Base-by-base conservation (phyloP, 2,888 invertebrate genomes). In the Pemphredon lugubris region DNA sequence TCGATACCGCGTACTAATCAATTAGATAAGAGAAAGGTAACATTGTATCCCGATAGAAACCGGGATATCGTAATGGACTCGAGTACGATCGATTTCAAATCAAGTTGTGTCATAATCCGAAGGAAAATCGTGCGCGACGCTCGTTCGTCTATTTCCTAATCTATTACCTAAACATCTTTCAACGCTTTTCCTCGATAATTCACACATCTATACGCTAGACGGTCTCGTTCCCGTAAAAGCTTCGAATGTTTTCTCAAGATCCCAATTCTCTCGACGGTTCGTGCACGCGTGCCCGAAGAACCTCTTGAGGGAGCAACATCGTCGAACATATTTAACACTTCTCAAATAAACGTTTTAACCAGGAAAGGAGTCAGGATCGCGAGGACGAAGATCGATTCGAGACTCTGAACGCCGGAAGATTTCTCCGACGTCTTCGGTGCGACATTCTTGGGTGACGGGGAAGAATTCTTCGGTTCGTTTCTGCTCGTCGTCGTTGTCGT, bases 321-420 rank as follows among this genome's bases (percentile, higher is more conserved):
- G 11, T 32, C 2, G 7, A n/a, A 4, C 21, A n/a, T 16, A 4
- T 30, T 18, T 13, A n/a, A n/a, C n/a, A 3, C 7, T 9, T 3
- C 9, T 76, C 70, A 78, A 3, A 78, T n/a, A 16, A 65, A 42
- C 23, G 47, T 42, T 51, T 55, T 54, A 14, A n/a, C 20, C 7
- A 70, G 14, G 11, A 50, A 40, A 2, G 18, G 2, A n/a, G 59
- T 0, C 0, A 37, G 26, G 11, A 20, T 42, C 6, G 16, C 11
- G 0, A 32, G 16, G 11, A 51, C 5, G 13, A 58, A 6, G 1
- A 37, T 40, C 9, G 26, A 9, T 0, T 51, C 34, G 7, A 18
- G 7, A 11, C 44, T 50, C 2, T 26, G 32, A 0, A 20, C 6
- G 6, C n/a, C 37, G 23, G 47, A 21, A 1, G 57, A 51, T 13